These are phyloP conservation scores for Piezodorus guildinii DNA, from an alignment of 1,140 invertebrate genomes.

Conservation along the genomic window DNA sequence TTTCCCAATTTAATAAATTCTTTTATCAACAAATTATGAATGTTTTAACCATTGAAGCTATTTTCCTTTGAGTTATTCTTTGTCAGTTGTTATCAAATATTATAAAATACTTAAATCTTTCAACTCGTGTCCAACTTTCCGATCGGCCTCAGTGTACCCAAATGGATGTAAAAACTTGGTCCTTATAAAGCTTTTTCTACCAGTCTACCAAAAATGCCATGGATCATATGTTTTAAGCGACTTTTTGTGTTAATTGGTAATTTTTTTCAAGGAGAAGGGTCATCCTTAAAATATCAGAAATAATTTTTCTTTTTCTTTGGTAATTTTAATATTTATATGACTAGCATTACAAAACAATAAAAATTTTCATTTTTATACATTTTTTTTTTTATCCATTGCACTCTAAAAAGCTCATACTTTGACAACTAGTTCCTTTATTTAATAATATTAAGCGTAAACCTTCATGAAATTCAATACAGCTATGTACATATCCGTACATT, in stretches of 20 bases:
- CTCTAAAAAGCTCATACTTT: constrained; percentile 14
- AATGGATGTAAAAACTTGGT: constrained; percentile 11
- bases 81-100: too few species aligned
- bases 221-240: constrained; percentile 6
- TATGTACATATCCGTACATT: too few species aligned
- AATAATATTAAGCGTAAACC: neutral
- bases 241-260: neutral
- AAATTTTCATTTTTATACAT: constrained; percentile 12
- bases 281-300: constrained; percentile 13
- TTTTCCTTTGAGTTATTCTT: too few species aligned
- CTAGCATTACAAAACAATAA: constrained; percentile 16
- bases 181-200: constrained; percentile 7
- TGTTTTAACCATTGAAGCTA: too few species aligned
- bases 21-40: too few species aligned
- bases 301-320: constrained; percentile 11
- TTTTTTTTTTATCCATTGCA: constrained; percentile 11
- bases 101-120: too few species aligned
- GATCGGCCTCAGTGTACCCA: neutral
- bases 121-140: too few species aligned
- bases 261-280: constrained; percentile 4
- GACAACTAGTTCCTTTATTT: neutral
- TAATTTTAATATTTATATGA: constrained; percentile 13
- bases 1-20: too few species aligned
- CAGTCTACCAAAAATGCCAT: constrained; percentile 7
- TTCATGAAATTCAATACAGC: too few species aligned